Evolutionary conservation across 1,140 invertebrate genomes (phyloP), one percentile per base, ranked within the genome.

Genomic region (Rhopalosiphum padi): DNA sequence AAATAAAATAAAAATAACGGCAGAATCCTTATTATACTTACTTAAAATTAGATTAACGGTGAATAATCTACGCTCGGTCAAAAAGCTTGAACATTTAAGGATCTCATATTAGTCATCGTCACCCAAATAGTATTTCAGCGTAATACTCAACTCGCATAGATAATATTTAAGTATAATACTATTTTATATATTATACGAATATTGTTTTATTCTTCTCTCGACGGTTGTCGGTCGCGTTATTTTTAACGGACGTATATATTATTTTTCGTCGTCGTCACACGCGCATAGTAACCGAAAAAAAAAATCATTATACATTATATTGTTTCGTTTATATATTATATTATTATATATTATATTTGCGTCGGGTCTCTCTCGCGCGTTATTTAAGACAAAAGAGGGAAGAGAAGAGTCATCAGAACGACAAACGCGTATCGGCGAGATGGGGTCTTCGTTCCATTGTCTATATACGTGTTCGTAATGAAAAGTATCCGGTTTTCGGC

Each of bases 401-500:
- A 53, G 91, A 53, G 91, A 85, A 37, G 46, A 53, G 91, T 92
- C 77, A 53, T 92, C 87, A 48, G 86, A 88, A 88, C 51, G 43
- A 90, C 88, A 41, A 88, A n/a, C 77, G 82, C 91, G 91, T 60
- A 89, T 89, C 88, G 48, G 88, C 55, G 88, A 55, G 53, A 41
- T 60, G 53, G 89, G 89, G 55, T 90, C 89, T 43, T 41, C 53
- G 53, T 77, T 93, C 91, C 35, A 93, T 93, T 93, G 91, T 93
- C 91, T 93, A 92, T 48, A n/a, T 68, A 91, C 91, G 91, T 93
- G 91, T 93, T 86, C 82, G 82, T 93, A 93, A 93, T 93, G 91
- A 93, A 93, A 93, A 93, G 91, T 93, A 93, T 93, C 91, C 91
- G 91, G 91, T 93, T 93, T 93, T 93, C 91, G 91, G 91, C 91